Conservation (phyloP, 2,888 invertebrate genomes). For the Coenonympha glycerion region DNA sequence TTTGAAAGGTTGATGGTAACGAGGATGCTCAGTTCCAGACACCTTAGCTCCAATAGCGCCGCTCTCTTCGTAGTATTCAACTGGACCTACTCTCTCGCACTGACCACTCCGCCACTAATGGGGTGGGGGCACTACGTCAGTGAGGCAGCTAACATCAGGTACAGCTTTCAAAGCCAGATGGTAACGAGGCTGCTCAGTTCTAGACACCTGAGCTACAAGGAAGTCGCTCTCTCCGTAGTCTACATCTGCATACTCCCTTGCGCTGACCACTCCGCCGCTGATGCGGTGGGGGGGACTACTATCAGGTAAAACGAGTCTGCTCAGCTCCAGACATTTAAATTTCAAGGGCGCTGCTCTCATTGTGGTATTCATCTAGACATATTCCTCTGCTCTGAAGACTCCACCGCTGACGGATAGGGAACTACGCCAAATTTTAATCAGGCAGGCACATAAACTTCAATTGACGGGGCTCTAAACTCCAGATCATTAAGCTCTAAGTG, state of each 20-base stretch:
- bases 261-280: slow-evolving; percentile 81
- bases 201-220: slow-evolving; percentile 69
- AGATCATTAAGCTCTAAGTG: no score
- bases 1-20: slow-evolving; percentile 79
- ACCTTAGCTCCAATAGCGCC: slow-evolving; percentile 73
- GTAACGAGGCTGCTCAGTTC: slow-evolving; percentile 78
- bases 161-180: slow-evolving; percentile 73
- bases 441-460: no score
- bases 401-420: slow-evolving; percentile 84
- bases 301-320: slow-evolving; percentile 81
- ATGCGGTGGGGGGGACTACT: slow-evolving; percentile 86
- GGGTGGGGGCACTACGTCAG: slow-evolving; percentile 86
- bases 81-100: slow-evolving; percentile 82
- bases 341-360: slow-evolving; percentile 67
- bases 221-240: slow-evolving; percentile 70
- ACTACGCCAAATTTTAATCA: no score
- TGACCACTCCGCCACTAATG: slow-evolving; percentile 82
- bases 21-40: slow-evolving; percentile 73
- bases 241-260: slow-evolving; percentile 83
- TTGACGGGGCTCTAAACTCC: no score
- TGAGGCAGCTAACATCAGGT: slow-evolving; percentile 86
- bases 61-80: slow-evolving; percentile 75
- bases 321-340: slow-evolving; percentile 72
- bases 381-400: slow-evolving; percentile 79
- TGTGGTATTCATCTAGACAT: slow-evolving; percentile 81